Evolutionary conservation across 1,140 invertebrate genomes (phyloP), one percentile per base, ranked within the genome.

Genomic region (Drosophila cardini): DNA sequence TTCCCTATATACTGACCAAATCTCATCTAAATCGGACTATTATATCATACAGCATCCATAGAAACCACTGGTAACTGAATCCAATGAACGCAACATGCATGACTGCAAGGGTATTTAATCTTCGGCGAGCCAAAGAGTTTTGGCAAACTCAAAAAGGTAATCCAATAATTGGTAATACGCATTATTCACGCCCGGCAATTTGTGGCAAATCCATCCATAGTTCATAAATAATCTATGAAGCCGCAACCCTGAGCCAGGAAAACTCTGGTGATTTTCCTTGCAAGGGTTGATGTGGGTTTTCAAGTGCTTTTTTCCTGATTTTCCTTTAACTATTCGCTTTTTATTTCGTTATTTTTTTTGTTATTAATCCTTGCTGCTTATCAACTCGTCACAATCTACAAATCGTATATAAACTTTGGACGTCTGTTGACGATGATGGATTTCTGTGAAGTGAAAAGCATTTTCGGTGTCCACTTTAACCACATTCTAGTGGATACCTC

Each of bases 341-440:
- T 13, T 40, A 6, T 40, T 13, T 26, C 46, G 30, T 34, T 42
- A 42, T 30, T 64, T 34, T 32, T 6, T 10, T 18, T 45, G 52
- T 36, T 55, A 18, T 26, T 26, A 26, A 26, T 72, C 43, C 68
- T 62, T 36, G 56, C 38, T 26, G 18, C 57, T 71, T 64, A 71
- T 71, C 68, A 52, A 40, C 40, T 26, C 46, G 13, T 50, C 46
- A 36, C 65, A 38, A 68, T 58, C 65, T 52, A 18, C 36, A 60
- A 68, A 68, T 58, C 65, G 65, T 52, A 21, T 52, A 32, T 64
- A 32, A 40, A 21, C 53, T 15, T 36, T 58, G 21, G 30, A 65
- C 75, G 80, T 78, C 82, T 74, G 79, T 38, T 87, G 82, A 86
- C 83, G 75, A 79, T 83, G 82, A 86, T 86, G 64, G 72, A 83